Base-by-base conservation (phyloP, 2,113 vertebrate genomes). In the Emydura subglobosa region DNA sequence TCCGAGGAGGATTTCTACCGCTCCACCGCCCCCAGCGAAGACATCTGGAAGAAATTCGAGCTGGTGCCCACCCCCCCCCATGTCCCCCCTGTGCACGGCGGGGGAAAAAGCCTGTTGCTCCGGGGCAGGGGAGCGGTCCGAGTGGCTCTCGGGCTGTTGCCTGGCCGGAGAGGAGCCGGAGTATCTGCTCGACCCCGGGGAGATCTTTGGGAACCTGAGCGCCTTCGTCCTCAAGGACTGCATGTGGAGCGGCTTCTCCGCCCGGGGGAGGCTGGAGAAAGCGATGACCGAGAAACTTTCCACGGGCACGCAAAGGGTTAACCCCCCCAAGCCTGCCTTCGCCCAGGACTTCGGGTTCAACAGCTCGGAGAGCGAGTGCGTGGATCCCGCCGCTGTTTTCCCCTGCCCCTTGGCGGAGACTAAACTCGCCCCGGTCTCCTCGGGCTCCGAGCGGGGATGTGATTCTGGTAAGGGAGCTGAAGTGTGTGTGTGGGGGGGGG, bases 1-100 rank as follows among this genome's bases (percentile, higher is more conserved):
- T 97, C 98, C 8, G 98, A 97, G 95, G 99, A 99, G 97, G 99
- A 99, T 98, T 99, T 99, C 96, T 99, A 99, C 96, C 99, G 98
- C 91, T 99, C 99, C 86, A 99, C 99, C 42, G 99, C 99, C 4
- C 99, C 99, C 65, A 99, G 99, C 90, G 99, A 99, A 97, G 99
- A 99, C 96, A 99, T 99, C 95, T 99, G 99, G 99, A 99, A 99
- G 98, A 99, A 99, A 98, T 99, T 99, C 97, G 99, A 99, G 98
- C 98, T 99, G 97, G 98, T 99, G 57, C 99, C 99, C 95, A 99
- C 99, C 82, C 99, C 99, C 99, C 81, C 99, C 99, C 94, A 96
- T 98, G 97, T 99, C 99, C 47, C 99, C 99, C 31, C 97, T 98
- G 85, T 98, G 98, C 97, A 93, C 97, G 82, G 95, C 97, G 3